A percentile compares a stretch with the other conserved stretches of the same genome.
Evolutionary conservation across 2,888 invertebrate genomes (phyloP).

Genomic region (Cerceris rybyensis): DNA sequence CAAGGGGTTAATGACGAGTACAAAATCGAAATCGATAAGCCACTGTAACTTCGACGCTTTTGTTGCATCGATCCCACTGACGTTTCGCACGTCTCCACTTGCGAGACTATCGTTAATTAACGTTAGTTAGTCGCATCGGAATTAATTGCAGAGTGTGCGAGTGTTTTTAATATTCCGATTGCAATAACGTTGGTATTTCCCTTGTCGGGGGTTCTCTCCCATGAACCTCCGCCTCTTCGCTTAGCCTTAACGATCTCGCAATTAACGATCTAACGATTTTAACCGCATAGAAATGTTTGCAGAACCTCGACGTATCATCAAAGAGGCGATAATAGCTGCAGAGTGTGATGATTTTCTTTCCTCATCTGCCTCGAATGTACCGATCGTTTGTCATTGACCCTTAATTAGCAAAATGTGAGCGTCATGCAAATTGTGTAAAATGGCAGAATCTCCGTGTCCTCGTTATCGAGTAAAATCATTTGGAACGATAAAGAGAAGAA

Average conservation of each 20-base stretch:
- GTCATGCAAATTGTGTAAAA: conserved; percentile 45
- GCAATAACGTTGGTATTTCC: conserved; percentile 19
- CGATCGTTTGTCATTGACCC: conserved; percentile 35
- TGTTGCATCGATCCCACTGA: not conserved
- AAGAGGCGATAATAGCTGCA: conserved; percentile 55
- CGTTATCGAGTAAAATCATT: conserved; percentile 2
- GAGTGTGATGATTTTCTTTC: conserved; percentile 32
- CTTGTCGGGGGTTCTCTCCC: conserved; percentile 8
- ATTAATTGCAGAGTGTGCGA: conserved; percentile 33
- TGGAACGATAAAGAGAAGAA: not conserved
- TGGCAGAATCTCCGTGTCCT: conserved; percentile 8
- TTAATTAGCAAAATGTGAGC: conserved; percentile 32
- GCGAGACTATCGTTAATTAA: conserved; percentile 28
- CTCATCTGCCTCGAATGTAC: conserved; percentile 21
- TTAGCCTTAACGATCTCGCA: conserved; percentile 34
- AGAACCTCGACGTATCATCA: conserved; percentile 45
- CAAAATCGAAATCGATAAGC: conserved; percentile 3
- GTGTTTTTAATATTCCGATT: conserved; percentile 30
- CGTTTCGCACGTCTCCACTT: not conserved
- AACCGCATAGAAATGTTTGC: conserved; percentile 43
- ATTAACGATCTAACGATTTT: conserved; percentile 51
- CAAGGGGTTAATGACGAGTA: no score
- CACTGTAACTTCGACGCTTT: conserved; percentile 51
- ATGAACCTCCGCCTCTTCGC: conserved; percentile 14
- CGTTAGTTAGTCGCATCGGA: not conserved